Evolutionary conservation across 2,797 vertebrate species (phyloP).

Genomic region (Anabacerthia variegaticeps): DNA sequence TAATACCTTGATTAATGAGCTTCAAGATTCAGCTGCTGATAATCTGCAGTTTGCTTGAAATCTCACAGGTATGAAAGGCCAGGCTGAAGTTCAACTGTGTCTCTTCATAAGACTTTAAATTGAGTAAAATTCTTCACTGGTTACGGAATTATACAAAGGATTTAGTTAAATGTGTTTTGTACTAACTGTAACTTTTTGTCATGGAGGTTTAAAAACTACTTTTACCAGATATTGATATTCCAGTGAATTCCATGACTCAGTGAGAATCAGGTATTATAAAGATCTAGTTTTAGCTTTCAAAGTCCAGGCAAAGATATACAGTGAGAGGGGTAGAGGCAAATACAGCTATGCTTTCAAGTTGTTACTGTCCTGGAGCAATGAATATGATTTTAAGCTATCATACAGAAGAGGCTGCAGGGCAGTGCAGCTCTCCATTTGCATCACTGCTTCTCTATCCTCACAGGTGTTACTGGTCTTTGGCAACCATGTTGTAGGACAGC

Average conservation of each 20-base stretch:
- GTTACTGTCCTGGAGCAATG: neutral
- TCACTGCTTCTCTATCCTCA: neutral
- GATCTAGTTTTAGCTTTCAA: neutral
- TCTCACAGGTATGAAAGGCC: conserved; percentile 16
- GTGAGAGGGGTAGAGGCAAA: neutral
- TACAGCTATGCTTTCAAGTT: neutral
- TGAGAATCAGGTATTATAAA: neutral
- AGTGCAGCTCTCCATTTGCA: neutral
- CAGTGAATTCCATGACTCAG: neutral
- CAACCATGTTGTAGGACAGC: neutral
- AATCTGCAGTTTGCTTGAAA: neutral
- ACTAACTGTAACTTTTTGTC: neutral
- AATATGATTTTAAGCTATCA: neutral
- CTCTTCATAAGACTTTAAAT: neutral
- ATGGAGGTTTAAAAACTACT: neutral
- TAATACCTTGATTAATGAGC: neutral
- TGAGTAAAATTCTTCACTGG: conserved; percentile 21
- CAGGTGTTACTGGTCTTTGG: neutral
- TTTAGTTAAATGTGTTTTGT: neutral
- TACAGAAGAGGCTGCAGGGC: neutral
- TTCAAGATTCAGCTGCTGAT: neutral
- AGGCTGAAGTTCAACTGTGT: neutral
- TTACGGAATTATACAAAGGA: neutral
- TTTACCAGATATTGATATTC: neutral
- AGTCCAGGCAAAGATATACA: neutral